These are phyloP conservation scores for Aleiodes alternator DNA, from an alignment of 2,888 invertebrate species.

Conservation along the genomic window DNA sequence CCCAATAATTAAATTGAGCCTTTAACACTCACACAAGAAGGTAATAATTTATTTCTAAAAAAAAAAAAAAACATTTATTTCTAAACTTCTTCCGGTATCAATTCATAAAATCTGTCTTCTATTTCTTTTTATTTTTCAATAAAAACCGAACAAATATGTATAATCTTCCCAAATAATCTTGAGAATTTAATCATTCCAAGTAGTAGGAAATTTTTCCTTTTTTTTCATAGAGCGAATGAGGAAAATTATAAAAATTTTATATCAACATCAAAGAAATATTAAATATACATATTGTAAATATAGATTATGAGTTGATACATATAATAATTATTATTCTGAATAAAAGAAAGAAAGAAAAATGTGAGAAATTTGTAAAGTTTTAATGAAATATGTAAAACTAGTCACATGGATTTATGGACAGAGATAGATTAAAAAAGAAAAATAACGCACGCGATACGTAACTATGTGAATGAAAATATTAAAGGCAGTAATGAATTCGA, in stretches of 20 bases:
- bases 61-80: too few relatives aligned
- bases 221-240: slow-evolving; percentile 2
- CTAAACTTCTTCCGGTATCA: slow-evolving; percentile 19
- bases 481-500: background rate
- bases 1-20: background rate
- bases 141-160: slow-evolving; percentile 50
- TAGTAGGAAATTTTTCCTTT: slow-evolving; percentile 47
- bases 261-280: slow-evolving; percentile 19
- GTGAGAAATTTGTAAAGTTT: slow-evolving; percentile 21
- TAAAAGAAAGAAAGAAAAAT: background rate
- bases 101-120: background rate
- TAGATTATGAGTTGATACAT: slow-evolving; percentile 43
- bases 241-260: slow-evolving; percentile 18
- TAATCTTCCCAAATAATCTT: slow-evolving; percentile 56
- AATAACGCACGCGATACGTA: slow-evolving; percentile 51
- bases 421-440: slow-evolving; percentile 46
- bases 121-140: slow-evolving; percentile 47
- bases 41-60: slow-evolving; percentile 30
- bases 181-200: slow-evolving; percentile 67
- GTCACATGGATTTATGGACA: slow-evolving; percentile 67
- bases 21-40: background rate
- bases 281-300: slow-evolving; percentile 33
- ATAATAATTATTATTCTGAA: slow-evolving; percentile 20
- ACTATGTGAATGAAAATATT: slow-evolving; percentile 29
- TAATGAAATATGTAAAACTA: slow-evolving; percentile 56